Evolutionary conservation across 2,797 vertebrate genomes (phyloP).

Genomic region (Lemur catta): DNA sequence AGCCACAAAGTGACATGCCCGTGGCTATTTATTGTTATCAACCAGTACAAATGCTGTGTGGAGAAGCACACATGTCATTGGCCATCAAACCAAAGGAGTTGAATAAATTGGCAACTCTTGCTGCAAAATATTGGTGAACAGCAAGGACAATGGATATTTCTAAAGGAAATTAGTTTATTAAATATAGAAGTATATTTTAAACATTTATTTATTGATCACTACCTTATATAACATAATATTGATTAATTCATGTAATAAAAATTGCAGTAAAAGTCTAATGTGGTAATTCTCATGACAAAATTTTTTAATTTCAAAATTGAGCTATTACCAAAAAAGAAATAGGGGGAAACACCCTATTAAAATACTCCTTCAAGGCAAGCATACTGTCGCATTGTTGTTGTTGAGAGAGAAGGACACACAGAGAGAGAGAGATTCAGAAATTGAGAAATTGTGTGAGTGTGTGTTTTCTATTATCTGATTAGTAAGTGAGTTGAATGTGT

Average conservation of each 20-base stretch:
- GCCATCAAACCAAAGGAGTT: not conserved
- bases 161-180: not conserved
- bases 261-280: not conserved
- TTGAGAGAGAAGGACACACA: not conserved
- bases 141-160: not conserved
- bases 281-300: not conserved
- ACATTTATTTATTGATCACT: not conserved
- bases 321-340: not conserved
- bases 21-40: not conserved
- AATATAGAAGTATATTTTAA: not conserved
- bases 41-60: not conserved
- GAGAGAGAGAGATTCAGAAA: not conserved
- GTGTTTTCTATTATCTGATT: not conserved
- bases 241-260: not conserved
- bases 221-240: not conserved
- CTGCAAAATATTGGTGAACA: not conserved
- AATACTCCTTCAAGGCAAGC: not conserved
- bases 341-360: not conserved
- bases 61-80: not conserved
- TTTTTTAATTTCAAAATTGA: not conserved
- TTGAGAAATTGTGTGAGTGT: not conserved
- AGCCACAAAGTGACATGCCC: not conserved
- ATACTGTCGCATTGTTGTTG: not conserved
- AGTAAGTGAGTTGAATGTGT: not conserved
- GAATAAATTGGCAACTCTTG: not conserved